Conservation (phyloP, 92 coral and sea anemone genomes). For the Hydrozoanthus gracilis region DNA sequence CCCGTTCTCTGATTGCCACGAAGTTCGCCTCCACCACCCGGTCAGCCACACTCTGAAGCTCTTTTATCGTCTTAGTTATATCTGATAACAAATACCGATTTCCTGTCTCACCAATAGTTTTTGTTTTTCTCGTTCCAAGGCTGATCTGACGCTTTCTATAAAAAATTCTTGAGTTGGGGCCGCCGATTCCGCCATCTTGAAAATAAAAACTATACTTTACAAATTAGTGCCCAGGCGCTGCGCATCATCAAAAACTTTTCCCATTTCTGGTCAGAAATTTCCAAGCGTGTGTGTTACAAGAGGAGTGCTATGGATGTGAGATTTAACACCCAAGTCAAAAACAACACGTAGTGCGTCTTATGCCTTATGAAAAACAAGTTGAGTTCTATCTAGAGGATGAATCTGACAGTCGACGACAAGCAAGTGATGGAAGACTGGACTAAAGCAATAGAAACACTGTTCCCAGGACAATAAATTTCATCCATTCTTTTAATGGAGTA, state of each 20-base stretch:
- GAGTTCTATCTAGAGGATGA: not conserved
- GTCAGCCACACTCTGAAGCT: conserved; percentile 37
- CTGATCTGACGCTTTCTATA: conserved; percentile 26
- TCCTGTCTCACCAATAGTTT: not conserved
- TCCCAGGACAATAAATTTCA: no score
- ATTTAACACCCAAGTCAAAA: conserved; percentile 9
- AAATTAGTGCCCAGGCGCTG: conserved; percentile 16
- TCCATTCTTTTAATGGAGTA: no score
- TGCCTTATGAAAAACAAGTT: not conserved
- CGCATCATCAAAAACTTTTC: not conserved
- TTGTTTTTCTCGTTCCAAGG: conserved; percentile 39
- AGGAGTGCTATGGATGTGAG: no score
- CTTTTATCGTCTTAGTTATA: conserved; percentile 34
- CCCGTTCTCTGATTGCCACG: conserved; percentile 54
- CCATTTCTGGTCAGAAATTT: not conserved
- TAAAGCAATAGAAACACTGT: no score
- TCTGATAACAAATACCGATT: conserved; percentile 22
- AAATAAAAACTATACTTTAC: not conserved
- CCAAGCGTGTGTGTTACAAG: no score
- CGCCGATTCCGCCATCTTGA: conserved; percentile 15
- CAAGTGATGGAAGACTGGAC: conserved; percentile 12
- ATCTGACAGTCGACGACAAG: not conserved
- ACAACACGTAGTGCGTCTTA: not conserved
- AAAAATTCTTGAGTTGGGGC: conserved; percentile 22
- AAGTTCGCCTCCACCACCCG: conserved; percentile 48